Evolutionary conservation across 2,797 vertebrate genomes (phyloP).

Genomic region (Neosilurus mollespiculum): DNA sequence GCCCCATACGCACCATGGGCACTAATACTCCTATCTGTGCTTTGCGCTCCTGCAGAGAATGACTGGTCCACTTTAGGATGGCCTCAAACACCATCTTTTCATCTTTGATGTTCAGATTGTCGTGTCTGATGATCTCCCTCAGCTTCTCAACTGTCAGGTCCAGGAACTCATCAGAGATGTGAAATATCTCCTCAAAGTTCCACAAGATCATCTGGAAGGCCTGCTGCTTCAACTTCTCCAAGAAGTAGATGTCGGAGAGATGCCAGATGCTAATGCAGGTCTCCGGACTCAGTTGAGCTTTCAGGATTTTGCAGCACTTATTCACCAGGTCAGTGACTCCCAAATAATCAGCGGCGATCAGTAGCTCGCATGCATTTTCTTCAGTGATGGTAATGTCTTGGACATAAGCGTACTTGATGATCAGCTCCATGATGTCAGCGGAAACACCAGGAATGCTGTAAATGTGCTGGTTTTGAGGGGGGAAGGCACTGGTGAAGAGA

Average conservation of each 20-base stretch:
- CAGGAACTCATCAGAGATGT: conserved; percentile 68
- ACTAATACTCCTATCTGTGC: not conserved
- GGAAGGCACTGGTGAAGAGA: conserved; percentile 69
- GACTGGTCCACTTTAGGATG: no score
- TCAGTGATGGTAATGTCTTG: conserved; percentile 65
- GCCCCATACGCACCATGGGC: not conserved
- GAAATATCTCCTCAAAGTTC: conserved; percentile 76
- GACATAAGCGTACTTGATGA: not conserved
- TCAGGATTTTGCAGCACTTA: conserved; percentile 59
- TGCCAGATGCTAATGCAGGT: conserved; percentile 81
- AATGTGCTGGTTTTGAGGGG: conserved; percentile 61
- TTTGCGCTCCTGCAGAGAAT: no score
- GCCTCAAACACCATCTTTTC: conserved; percentile 54
- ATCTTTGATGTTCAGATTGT: conserved; percentile 74
- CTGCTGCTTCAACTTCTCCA: conserved; percentile 62
- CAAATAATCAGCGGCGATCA: conserved; percentile 75
- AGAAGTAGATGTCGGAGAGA: conserved; percentile 65
- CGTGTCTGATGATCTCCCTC: conserved; percentile 70
- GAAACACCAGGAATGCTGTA: conserved; percentile 67
- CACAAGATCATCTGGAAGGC: conserved; percentile 72
- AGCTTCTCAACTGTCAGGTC: conserved; percentile 56
- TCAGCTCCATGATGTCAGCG: conserved; percentile 35
- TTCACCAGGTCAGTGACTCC: conserved; percentile 67
- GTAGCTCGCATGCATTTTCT: conserved; percentile 69
- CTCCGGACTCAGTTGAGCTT: conserved; percentile 66